A percentile compares a stretch with the other conserved stretches of the same genome.
phyloP scores from a whole-genome alignment of 2,888 invertebrate species.

The Pseudococcus viburni region DNA sequence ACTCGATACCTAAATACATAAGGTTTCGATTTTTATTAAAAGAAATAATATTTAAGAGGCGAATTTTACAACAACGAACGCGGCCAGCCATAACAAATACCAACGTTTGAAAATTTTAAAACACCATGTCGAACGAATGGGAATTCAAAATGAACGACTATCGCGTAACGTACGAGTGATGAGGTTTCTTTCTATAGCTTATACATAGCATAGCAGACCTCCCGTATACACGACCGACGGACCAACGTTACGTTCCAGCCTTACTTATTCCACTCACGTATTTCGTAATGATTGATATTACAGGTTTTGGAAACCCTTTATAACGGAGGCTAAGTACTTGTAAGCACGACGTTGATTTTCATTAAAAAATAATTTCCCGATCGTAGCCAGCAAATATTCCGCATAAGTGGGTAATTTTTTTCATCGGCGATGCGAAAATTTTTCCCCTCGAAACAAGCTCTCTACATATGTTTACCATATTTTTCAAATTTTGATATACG shows the following conservation, averaged over 20 bases:
- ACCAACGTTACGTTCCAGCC: neutral
- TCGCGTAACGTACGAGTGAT: conserved; percentile 42
- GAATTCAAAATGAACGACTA: conserved; percentile 47
- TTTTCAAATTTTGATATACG: neutral
- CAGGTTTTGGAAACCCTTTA: conserved; percentile 35
- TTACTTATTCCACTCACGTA: conserved; percentile 2
- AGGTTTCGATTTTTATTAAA: conserved; percentile 23
- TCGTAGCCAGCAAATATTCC: neutral
- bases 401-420: neutral
- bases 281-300: conserved; percentile 44
- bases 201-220: neutral
- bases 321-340: conserved; percentile 26
- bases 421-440: neutral
- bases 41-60: conserved; percentile 37
- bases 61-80: conserved; percentile 42
- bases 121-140: conserved; percentile 33
- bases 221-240: neutral
- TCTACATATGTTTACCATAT: conserved; percentile 8
- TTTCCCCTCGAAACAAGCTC: neutral
- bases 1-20: neutral
- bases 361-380: conserved; percentile 36
- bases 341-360: conserved; percentile 46
- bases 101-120: conserved; percentile 29
- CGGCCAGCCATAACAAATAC: conserved; percentile 24
- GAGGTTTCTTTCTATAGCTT: conserved; percentile 21